Base-by-base conservation (phyloP, 2,797 vertebrate genomes). In the Anabacerthia variegaticeps region DNA sequence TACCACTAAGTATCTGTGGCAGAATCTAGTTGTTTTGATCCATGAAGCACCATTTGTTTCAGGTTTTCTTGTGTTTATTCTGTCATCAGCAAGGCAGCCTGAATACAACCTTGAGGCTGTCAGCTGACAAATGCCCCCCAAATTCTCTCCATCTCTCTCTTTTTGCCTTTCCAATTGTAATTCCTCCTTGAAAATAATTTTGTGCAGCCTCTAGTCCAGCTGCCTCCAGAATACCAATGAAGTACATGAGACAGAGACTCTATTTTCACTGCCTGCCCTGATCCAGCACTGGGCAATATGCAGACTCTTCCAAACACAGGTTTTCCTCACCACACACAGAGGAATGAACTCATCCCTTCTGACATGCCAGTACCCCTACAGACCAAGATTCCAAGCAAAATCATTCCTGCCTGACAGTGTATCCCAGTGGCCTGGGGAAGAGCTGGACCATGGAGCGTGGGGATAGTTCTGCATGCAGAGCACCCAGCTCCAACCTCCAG, bases 181-280 rank as follows among this genome's bases (percentile, higher is more conserved):
- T 90, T 92, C 94, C 89, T 89, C 93, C 90, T 93, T 89, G 94
- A 93, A 93, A 96, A 95, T 95, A 78, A 93, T 96, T 94, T 82
- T 59, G 92, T 94, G 94, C 96, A 89, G 73, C 85, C 79, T 94
- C 79, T 36, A 62, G 75, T 75, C 94, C 67, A 28, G 92, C 91
- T 95, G 93, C 82, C 39, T 95, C 43, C 20, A 10, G 96, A 91
- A 97, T 96, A 92, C 78, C 95, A 95, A 96, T 93, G 95, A 94
- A 58, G 83, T 3, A 32, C 73, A 55, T 71, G 75, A 95, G 85
- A 83, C 84, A 80, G 86, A 58, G 80, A 72, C 77, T 94, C 55
- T 85, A 4, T 24, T 51, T 80, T 77, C 8, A 0, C 82, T 85
- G 69, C 65, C 90, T 82, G 92, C 66, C 61, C 85, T 62, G 49